phyloP scores from a whole-genome alignment of 2,113 vertebrate species.

The Melanostigma gelatinosum region DNA sequence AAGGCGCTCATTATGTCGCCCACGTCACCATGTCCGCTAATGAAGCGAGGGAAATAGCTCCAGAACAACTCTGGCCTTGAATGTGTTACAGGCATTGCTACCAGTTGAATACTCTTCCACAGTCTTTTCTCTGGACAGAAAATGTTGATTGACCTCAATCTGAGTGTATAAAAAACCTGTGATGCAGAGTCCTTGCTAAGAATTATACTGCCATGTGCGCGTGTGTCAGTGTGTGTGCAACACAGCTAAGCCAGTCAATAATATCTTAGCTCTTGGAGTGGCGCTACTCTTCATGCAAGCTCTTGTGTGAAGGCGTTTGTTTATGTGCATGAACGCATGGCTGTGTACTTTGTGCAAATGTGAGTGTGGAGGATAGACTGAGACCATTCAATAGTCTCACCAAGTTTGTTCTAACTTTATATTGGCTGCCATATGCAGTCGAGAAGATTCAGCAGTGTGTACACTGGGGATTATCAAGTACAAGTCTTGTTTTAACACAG shows the following conservation, averaged over 20 bases:
- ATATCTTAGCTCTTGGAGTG: background rate
- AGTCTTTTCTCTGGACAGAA: constrained; percentile 3
- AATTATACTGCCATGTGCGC: constrained; percentile 18
- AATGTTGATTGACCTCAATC: constrained; percentile 15
- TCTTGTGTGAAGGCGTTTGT: background rate
- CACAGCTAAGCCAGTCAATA: constrained; percentile 10
- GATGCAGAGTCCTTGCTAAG: constrained; percentile 17
- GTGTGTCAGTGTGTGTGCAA: background rate
- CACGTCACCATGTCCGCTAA: constrained; percentile 18
- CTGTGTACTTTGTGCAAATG: background rate
- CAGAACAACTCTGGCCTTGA: constrained; percentile 23
- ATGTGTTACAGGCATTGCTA: constrained; percentile 2
- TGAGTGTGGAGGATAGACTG: background rate
- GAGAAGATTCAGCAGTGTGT: constrained; percentile 23
- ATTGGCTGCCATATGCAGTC: constrained; percentile 23
- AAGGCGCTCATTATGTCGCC: constrained; percentile 36
- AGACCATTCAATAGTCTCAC: constrained; percentile 19
- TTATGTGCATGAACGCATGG: background rate
- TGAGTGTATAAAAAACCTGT: constrained; percentile 13
- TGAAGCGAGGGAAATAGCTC: constrained; percentile 24
- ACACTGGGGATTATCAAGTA: constrained; percentile 31
- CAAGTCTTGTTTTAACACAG: constrained; percentile 12
- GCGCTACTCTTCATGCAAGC: background rate
- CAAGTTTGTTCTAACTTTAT: constrained; percentile 41
- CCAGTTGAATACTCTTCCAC: constrained; percentile 15